A percentile compares a stretch with the other conserved stretches of the same genome.
Evolutionary conservation across 2,113 vertebrate species (phyloP).

Genomic region (Chloropsis cyanopogon): DNA sequence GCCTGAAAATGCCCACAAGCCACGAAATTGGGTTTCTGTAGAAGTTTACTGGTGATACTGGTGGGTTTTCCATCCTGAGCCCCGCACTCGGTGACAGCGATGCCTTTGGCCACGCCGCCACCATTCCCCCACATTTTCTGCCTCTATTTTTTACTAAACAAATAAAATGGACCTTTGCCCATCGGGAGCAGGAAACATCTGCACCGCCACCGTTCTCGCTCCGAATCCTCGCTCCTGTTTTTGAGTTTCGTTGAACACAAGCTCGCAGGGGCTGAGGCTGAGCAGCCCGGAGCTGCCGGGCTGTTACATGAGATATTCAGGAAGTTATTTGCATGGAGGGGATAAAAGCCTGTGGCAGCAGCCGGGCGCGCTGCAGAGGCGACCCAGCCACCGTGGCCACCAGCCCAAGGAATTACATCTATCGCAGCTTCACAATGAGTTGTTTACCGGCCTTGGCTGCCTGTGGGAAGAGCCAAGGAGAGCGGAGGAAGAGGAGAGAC

Average conservation of each 20-base stretch:
- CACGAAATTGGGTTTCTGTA: background rate
- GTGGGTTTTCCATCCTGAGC: background rate
- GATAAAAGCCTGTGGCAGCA: constrained; percentile 32
- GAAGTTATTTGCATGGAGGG: constrained; percentile 39
- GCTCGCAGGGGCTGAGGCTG: background rate
- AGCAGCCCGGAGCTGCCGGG: background rate
- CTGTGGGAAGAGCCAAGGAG: constrained; percentile 18
- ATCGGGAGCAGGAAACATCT: background rate
- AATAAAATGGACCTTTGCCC: background rate
- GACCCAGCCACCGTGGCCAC: background rate
- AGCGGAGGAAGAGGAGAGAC: constrained; percentile 52
- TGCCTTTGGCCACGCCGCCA: background rate
- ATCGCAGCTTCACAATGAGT: constrained; percentile 30
- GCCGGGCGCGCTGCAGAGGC: background rate
- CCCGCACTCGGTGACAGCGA: fast-evolving
- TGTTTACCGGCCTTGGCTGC: constrained; percentile 52
- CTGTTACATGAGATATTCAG: constrained; percentile 23
- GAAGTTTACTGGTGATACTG: background rate
- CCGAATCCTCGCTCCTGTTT: background rate
- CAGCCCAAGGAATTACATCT: background rate
- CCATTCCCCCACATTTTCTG: background rate
- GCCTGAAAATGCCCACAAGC: background rate
- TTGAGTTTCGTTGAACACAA: fast-evolving
- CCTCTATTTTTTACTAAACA: background rate
- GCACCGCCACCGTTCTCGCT: background rate